A percentile compares a stretch with the other conserved stretches of the same genome.
Evolutionary conservation across 2,113 vertebrate genomes (phyloP).

Genomic region (Hippocampus zosterae): DNA sequence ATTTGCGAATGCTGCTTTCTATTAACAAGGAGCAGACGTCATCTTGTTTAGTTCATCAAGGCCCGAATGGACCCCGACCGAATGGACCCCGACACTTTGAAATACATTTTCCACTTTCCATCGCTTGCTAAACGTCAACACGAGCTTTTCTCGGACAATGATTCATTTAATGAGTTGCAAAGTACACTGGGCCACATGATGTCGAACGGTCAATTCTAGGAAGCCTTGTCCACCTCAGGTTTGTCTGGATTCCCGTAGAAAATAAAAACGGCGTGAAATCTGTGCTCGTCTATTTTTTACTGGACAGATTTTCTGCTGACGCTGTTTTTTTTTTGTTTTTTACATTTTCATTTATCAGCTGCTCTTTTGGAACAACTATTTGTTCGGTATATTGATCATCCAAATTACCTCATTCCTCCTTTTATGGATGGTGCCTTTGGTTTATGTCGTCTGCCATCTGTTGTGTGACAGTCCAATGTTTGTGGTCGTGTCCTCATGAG

Average conservation of each 20-base stretch:
- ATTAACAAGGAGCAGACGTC: neutral
- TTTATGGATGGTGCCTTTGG: neutral
- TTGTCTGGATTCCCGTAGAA: neutral
- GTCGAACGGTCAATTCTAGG: neutral
- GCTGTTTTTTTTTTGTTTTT: neutral
- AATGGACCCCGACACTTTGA: neutral
- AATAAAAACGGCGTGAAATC: neutral
- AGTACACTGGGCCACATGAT: neutral
- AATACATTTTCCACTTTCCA: neutral
- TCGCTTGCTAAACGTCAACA: neutral
- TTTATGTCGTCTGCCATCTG: neutral
- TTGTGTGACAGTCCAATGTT: neutral
- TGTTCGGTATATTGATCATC: neutral
- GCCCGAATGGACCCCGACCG: neutral
- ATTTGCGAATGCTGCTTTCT: constrained; percentile 8
- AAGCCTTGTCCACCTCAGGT: neutral
- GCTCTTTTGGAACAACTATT: neutral
- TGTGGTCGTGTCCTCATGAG: neutral
- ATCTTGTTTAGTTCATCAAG: neutral
- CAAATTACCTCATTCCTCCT: neutral
- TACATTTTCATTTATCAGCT: too few relatives aligned
- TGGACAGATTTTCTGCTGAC: neutral
- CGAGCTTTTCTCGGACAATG: neutral
- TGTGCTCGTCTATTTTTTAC: neutral
- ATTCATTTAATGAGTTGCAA: constrained; percentile 5